Conservation (phyloP, 1,140 invertebrate species). For the Tetragnatha versicolor region DNA sequence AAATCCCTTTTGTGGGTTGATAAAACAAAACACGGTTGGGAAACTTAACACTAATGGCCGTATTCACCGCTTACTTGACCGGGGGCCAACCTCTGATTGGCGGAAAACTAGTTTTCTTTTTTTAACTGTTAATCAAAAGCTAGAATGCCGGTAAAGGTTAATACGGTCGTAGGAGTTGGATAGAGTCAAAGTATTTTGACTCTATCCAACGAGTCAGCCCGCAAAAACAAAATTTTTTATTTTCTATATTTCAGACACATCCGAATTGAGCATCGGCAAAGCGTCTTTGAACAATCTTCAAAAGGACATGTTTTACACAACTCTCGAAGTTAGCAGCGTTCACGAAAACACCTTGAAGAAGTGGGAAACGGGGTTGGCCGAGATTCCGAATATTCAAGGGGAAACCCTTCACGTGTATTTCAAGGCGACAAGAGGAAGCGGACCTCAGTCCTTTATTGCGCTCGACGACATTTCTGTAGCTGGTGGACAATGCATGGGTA, state of each 20-base stretch:
- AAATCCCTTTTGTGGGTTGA: too few relatives aligned
- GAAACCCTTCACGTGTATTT: slow-evolving; percentile 24
- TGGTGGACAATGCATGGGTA: slow-evolving; percentile 21
- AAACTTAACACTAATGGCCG: too few relatives aligned
- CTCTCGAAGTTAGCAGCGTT: not conserved
- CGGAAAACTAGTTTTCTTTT: too few relatives aligned
- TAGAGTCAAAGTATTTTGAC: too few relatives aligned
- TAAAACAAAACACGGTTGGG: too few relatives aligned
- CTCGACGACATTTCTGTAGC: slow-evolving; percentile 33
- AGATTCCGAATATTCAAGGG: not conserved
- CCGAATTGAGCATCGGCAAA: slow-evolving; percentile 9
- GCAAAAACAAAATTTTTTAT: too few relatives aligned
- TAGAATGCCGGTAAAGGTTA: too few relatives aligned
- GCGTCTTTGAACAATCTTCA: slow-evolving; percentile 3
- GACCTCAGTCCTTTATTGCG: slow-evolving; percentile 26
- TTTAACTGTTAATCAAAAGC: too few relatives aligned
- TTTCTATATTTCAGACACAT: slow-evolving; percentile 13
- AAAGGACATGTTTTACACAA: slow-evolving; percentile 15
- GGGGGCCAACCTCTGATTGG: too few relatives aligned
- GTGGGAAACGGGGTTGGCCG: not conserved
- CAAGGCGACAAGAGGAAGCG: not conserved
- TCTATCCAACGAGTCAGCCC: too few relatives aligned
- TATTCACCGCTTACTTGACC: too few relatives aligned
- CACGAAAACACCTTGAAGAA: not conserved
- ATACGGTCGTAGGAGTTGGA: too few relatives aligned